These are phyloP conservation scores for Griposia aprilina DNA, from an alignment of 2,888 invertebrate genomes.

Conservation along the genomic window DNA sequence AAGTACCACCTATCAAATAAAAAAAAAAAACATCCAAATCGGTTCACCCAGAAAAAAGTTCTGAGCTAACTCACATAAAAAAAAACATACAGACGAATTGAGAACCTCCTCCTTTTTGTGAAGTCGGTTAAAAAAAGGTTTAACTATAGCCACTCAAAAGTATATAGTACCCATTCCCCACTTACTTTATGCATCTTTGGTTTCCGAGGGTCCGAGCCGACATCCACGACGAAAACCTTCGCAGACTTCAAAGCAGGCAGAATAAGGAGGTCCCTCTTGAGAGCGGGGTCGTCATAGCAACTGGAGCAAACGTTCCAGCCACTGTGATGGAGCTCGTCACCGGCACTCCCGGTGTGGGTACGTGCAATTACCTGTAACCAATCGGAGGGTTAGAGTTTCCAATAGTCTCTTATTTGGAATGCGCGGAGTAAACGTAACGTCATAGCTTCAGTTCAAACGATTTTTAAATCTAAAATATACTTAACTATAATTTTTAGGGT, in stretches of 20 bases:
- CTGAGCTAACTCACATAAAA: too few species aligned
- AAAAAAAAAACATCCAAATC: too few species aligned
- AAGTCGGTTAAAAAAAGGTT: too few species aligned
- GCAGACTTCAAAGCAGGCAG: conserved; percentile 95
- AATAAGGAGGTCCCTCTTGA: conserved; percentile 94
- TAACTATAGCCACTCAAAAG: neutral
- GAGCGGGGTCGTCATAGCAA: conserved; percentile 92
- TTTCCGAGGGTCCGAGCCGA: conserved; percentile 92
- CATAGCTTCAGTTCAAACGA: neutral
- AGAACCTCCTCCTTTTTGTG: too few species aligned
- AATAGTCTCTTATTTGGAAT: neutral
- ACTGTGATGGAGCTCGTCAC: conserved; percentile 98
- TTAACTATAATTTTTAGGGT: too few species aligned
- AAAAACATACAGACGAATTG: too few species aligned
- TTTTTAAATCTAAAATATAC: neutral
- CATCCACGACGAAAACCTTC: conserved; percentile 96
- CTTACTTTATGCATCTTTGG: conserved; percentile 94
- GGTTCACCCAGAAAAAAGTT: too few species aligned
- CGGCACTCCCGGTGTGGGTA: conserved; percentile 93
- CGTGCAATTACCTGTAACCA: conserved; percentile 95
- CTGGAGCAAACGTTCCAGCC: conserved; percentile 99
- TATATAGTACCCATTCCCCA: neutral
- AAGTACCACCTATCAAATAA: too few species aligned
- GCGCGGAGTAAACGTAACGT: neutral
- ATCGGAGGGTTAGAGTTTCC: neutral